Evolutionary conservation across 2,113 vertebrate genomes (phyloP).

Genomic region (Murina feae): DNA sequence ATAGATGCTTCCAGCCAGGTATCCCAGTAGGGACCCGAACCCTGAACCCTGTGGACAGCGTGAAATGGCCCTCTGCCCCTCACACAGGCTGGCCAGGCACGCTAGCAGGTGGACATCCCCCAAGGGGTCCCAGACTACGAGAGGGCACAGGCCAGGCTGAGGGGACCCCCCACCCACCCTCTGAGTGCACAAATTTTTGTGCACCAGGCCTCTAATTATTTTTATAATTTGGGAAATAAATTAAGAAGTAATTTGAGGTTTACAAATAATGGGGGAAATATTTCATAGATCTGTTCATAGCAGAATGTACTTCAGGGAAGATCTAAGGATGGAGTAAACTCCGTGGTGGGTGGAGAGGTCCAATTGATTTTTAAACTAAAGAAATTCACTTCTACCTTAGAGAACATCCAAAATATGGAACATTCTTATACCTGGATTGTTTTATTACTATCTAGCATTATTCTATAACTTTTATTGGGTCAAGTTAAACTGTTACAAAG

Average conservation of each 20-base stretch:
- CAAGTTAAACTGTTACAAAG: not conserved
- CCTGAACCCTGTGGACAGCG: no score
- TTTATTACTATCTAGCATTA: not conserved
- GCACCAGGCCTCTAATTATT: no score
- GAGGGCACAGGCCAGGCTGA: no score
- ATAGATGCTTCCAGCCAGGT: no score
- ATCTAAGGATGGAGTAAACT: not conserved
- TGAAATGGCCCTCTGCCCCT: no score
- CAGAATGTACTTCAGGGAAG: not conserved
- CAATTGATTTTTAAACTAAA: constrained; percentile 7
- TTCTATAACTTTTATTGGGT: not conserved
- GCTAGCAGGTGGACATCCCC: no score
- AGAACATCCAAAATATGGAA: not conserved
- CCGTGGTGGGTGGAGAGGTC: not conserved
- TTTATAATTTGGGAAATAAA: not conserved
- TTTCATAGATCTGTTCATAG: constrained; percentile 4
- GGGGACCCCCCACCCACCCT: no score
- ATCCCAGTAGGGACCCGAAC: no score
- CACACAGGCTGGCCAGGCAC: no score
- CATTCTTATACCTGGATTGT: not conserved
- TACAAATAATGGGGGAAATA: not conserved
- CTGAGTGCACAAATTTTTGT: no score
- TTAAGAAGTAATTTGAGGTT: not conserved
- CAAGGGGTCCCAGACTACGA: no score
- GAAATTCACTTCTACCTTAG: not conserved